These are phyloP conservation scores for Mesocricetus auratus DNA, from an alignment of 2,113 vertebrate species.

Conservation along the genomic window DNA sequence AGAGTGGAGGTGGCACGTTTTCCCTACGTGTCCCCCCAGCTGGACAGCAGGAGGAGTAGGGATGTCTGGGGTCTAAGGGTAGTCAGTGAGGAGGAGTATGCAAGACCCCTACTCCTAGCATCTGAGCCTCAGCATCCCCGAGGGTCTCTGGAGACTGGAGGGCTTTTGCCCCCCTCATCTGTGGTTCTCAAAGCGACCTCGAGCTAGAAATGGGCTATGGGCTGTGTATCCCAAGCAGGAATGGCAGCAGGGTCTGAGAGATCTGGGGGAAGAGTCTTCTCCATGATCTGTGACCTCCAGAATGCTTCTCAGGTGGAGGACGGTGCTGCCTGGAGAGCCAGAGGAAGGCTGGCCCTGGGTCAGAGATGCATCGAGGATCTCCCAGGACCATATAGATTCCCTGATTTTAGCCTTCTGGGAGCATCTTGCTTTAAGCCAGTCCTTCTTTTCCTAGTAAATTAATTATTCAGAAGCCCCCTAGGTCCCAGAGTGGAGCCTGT, in stretches of 20 bases:
- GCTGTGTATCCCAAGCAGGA: not conserved
- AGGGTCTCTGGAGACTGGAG: not conserved
- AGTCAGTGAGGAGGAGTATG: no score
- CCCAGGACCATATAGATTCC: not conserved
- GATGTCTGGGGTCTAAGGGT: not conserved
- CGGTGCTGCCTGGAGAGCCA: not conserved
- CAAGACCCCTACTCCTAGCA: not conserved
- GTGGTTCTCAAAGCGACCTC: not conserved
- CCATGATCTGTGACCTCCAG: not conserved
- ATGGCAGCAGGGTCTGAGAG: not conserved
- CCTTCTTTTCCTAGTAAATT: slow-evolving; percentile 2
- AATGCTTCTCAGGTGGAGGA: not conserved
- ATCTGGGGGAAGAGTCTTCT: not conserved
- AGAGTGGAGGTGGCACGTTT: not conserved
- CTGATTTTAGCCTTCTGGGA: not conserved
- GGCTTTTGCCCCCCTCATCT: not conserved
- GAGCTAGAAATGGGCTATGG: not conserved
- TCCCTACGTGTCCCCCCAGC: not conserved
- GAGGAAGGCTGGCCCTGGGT: not conserved
- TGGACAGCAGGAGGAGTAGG: not conserved
- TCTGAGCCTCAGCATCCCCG: not conserved
- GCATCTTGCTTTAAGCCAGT: not conserved
- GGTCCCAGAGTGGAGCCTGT: slow-evolving; percentile 14
- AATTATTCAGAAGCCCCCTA: slow-evolving; percentile 47
- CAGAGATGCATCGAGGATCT: not conserved